Base-by-base conservation (phyloP, 1,140 invertebrate genomes). In the Hylaeus volcanicus region DNA sequence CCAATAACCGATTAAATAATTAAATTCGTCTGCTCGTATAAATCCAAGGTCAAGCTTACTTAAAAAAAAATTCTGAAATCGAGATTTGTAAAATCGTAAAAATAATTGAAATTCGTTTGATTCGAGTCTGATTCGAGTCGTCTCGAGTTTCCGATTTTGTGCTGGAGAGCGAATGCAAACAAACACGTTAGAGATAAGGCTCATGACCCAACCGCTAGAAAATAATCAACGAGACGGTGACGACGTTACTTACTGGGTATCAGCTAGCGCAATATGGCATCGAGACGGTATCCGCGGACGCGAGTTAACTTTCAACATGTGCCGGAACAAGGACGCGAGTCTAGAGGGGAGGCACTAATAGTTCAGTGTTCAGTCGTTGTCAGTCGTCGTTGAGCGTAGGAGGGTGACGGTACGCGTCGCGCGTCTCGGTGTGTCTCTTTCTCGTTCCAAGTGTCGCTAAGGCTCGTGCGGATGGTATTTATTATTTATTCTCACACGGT, bases 251-350 rank as follows among this genome's bases (percentile, higher is more conserved):
- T n/a, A 58, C 9, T 8, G n/a, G 3, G 9, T 45, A 58, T 15
- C 8, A 68, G 26, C 26, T 48, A 9, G 60, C 39, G 15, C 9
- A n/a, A 8, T 43, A 64, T 43, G 5, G 5, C 63, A 43, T 11
- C 43, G 5, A 37, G 37, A 41, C 1, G 11, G 39, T 5, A 45
- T 65, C 6, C 48, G 73, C n/a, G 64, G 73, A 56, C 63, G 37
- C 37, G 3, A 43, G 37, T 41, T n/a, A 43, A 71, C 56, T 71
- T 71, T 78, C 56, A 78, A 71, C 48, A 78, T 53, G 12, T 53
- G 3, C 9, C 39, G 11, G 26, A 51, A 78, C 58, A 78, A 72
- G 58, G 48, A 71, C 68, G n/a, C n/a, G 12, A 6, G 12, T 0
- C 2, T 15, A 63, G 37, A 41, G 9, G 51, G 41, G 14, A 70